Conservation (phyloP, 1,140 invertebrate species). For the Tigriopus japonicus region DNA sequence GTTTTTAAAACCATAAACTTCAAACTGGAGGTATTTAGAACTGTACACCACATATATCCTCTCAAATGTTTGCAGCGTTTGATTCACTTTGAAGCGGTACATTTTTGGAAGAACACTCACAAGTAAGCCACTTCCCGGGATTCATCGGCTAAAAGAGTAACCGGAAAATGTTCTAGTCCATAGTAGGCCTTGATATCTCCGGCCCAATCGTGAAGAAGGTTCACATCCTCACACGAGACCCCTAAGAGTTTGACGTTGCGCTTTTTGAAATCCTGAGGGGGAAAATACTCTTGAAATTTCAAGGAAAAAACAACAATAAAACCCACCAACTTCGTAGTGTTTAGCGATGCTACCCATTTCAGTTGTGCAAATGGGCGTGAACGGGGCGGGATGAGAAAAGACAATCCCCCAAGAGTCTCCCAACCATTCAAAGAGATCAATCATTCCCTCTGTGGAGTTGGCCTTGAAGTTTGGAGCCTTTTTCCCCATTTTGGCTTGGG, state of each 20-base stretch:
- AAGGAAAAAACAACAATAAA: neutral
- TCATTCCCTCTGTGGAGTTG: neutral
- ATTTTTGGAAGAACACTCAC: neutral
- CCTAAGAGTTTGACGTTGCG: neutral
- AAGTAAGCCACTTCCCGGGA: neutral
- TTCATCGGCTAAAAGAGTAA: neutral
- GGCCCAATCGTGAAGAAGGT: neutral
- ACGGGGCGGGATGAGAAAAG: neutral
- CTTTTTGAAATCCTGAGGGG: neutral
- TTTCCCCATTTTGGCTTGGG: conserved; percentile 1
- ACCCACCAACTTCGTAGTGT: neutral
- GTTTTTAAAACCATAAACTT: no score
- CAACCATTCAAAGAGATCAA: neutral
- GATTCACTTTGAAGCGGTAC: no score
- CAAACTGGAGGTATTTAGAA: no score
- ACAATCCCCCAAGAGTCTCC: neutral
- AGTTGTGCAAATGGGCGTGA: conserved; percentile 4
- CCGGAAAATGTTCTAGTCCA: neutral
- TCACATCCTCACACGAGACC: neutral
- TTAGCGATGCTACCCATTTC: neutral
- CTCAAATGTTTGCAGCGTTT: no score
- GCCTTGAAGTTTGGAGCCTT: conserved; percentile 3
- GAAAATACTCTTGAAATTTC: neutral
- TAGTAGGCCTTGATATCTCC: neutral
- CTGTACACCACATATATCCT: no score